Base-by-base conservation (phyloP, 2,797 vertebrate genomes). In the Gallinago solitaria region DNA sequence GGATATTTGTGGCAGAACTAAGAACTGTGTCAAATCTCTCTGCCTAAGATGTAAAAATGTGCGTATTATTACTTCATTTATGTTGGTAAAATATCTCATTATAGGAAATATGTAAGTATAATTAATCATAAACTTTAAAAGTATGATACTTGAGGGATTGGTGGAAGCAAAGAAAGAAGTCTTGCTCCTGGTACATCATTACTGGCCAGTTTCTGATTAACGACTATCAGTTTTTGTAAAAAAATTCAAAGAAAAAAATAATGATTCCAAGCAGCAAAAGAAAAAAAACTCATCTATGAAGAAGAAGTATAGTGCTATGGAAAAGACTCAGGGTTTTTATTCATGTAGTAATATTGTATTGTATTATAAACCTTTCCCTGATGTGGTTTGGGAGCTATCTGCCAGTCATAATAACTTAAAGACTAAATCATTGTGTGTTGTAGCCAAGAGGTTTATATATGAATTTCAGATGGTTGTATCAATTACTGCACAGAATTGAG, bases 41-140 rank as follows among this genome's bases (percentile, higher is more conserved):
- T 78, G 27, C 13, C 27, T 69, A 65, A 86, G 91, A 89, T 25
- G 35, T 65, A 48, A 93, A 71, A 78, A 33, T 71, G 4, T 64
- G 23, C 3, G 5, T 77, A 53, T 33, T 73, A 57, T 61, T 78
- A 33, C 56, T 92, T 83, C 28, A 83, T 92, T 87, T 83, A 14
- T 83, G 12, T 83, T 75, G 57, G 25, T 33, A 76, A 81, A 90
- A 89, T 83, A 74, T 53, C 48, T 79, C 87, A 41, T 84, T 86
- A 54, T 30, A 77, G 30, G n/a, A 89, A 89, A 57, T 23, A n/a
- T 54, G 21, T 67, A 91, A 77, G 30, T 27, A 73, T 63, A 92
- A 81, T 79, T 67, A 93, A 81, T 81, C 45, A 78, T 65, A 83
- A 69, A 59, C 68, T 79, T 91, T 53, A 82, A 75, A 93, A 84